A percentile compares a stretch with the other conserved stretches of the same genome.
phyloP scores from a whole-genome alignment of 2,888 invertebrate species.

The Drosophila mayaguana region DNA sequence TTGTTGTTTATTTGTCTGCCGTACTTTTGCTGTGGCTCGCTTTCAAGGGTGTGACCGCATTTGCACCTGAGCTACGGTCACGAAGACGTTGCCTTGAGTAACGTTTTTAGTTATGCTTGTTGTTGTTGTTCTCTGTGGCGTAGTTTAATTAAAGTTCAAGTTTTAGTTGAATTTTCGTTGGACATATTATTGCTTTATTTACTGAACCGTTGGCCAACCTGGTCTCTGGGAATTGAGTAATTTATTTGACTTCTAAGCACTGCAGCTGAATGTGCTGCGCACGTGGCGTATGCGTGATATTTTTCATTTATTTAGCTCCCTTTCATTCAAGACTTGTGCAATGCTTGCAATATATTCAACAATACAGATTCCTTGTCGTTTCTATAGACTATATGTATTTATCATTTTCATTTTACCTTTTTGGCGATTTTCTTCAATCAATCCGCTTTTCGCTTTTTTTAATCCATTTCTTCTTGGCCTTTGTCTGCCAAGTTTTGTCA shows the following conservation, averaged over 20 bases:
- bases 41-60: constrained; percentile 66
- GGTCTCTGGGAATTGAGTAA: constrained; percentile 52
- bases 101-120: constrained; percentile 16
- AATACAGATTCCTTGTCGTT: constrained; percentile 2
- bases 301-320: constrained; percentile 8
- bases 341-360: constrained; percentile 38
- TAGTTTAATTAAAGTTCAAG: constrained; percentile 77
- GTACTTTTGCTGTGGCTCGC: constrained; percentile 45
- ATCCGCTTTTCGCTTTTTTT: constrained; percentile 8
- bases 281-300: constrained; percentile 52
- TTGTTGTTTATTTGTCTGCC: constrained; percentile 45
- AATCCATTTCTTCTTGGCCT: constrained; percentile 1
- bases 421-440: constrained; percentile 6
- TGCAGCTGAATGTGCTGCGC: constrained; percentile 37
- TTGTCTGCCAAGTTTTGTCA: constrained; percentile 72
- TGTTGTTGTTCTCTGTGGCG: constrained; percentile 41
- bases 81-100: constrained; percentile 46
- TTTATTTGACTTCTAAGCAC: constrained; percentile 47
- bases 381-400: constrained; percentile 31
- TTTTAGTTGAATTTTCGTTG: constrained; percentile 62
- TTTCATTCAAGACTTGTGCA: constrained; percentile 19
- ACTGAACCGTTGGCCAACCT: constrained; percentile 26
- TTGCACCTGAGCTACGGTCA: constrained; percentile 71
- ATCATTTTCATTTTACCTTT: constrained; percentile 36
- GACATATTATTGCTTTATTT: constrained; percentile 65